phyloP scores from a whole-genome alignment of 2,888 invertebrate genomes.

The Xanthia icteritia region DNA sequence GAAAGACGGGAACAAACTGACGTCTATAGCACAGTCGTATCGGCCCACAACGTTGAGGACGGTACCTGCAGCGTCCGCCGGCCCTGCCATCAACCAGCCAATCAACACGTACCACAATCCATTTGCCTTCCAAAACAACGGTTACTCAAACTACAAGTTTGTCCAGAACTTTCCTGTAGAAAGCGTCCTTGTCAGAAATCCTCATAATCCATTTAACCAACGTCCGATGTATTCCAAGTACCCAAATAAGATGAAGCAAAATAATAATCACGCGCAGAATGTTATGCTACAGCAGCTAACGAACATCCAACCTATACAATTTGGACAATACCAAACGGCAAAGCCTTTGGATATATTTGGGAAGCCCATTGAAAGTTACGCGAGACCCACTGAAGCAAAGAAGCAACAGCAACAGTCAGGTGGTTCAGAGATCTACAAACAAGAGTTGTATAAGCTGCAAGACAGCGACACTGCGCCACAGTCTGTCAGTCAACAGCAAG shows the following conservation, averaged over 20 bases:
- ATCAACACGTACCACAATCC: conserved; percentile 87
- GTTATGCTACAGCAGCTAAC: conserved; percentile 83
- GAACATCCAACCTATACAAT: conserved; percentile 84
- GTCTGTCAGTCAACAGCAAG: conserved; percentile 81
- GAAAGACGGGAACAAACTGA: conserved; percentile 85
- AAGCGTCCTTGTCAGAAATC: conserved; percentile 83
- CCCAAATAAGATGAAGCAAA: conserved; percentile 81
- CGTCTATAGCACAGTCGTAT: conserved; percentile 87
- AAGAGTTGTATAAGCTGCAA: conserved; percentile 84
- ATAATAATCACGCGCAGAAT: conserved; percentile 72
- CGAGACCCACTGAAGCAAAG: conserved; percentile 77
- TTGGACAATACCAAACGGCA: conserved; percentile 80
- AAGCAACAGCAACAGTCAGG: conserved; percentile 65
- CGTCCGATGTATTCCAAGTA: conserved; percentile 83
- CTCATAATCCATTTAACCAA: conserved; percentile 82
- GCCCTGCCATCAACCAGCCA: conserved; percentile 81
- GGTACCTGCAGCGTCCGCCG: conserved; percentile 75
- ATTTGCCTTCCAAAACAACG: conserved; percentile 81
- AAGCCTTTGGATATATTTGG: conserved; percentile 82
- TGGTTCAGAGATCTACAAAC: conserved; percentile 82
- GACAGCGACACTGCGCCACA: conserved; percentile 84
- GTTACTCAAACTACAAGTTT: conserved; percentile 82
- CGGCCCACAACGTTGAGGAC: conserved; percentile 85
- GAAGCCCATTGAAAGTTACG: conserved; percentile 82
- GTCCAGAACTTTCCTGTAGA: conserved; percentile 85